Evolutionary conservation across 2,888 invertebrate species (phyloP), one percentile per base, ranked within the genome.

Genomic region (Schrankia costaestrigalis): DNA sequence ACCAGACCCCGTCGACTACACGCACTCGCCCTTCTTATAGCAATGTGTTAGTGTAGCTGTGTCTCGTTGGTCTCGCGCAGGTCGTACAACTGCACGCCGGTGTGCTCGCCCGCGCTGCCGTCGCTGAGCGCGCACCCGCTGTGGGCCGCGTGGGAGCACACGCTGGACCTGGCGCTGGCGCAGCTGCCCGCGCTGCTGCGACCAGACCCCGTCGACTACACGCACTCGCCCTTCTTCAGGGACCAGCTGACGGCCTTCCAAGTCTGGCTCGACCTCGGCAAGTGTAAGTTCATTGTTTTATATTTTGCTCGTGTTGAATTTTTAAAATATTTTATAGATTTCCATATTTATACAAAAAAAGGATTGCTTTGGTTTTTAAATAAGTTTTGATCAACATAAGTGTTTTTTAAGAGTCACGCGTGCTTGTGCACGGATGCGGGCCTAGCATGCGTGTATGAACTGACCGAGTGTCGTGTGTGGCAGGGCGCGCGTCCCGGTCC

Each of bases 101-200:
- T 98, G 26, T 97, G 97, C 26, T 91, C 91, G 59, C 99, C 99
- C 0, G 91, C 93, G 46, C 89, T 99, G 63, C 99, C 99, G 11
- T 92, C 96, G 11, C 97, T 98, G 35, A 95, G 94, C 48, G 89
- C 94, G 66, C 96, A 96, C 82, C 93, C 94, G 35, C 95, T 97
- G 94, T 96, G 98, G 98, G 93, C 94, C 71, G 97, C 99, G 1
- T 99, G 99, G 99, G 99, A 99, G 82, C 90, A 97, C 63, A 96
- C 98, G 8, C 90, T 99, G 50, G 99, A 99, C 83, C 90, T 97
- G 56, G 97, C 97, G 64, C 89, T 99, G 52, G 93, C 95, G 37
- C 98, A 98, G 80, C 89, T 98, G 61, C 96, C 96, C 39, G 91
- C 90, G 32, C 92, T 95, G 64, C 76, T 94, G 50, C 90, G 91